phyloP scores from a whole-genome alignment of 92 coral and sea anemone genomes.

The Porites lobata region DNA sequence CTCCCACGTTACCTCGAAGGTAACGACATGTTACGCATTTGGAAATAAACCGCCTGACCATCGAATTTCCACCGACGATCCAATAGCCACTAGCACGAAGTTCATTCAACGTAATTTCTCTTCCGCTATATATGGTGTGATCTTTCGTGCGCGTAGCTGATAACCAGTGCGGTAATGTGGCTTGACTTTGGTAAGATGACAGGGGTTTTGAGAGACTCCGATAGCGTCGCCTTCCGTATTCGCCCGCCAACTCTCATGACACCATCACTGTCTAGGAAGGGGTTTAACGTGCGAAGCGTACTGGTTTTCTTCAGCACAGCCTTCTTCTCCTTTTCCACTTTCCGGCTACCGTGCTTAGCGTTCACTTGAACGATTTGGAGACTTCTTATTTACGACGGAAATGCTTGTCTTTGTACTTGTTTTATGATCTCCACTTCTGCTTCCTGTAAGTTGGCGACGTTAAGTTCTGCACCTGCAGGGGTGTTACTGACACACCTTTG shows the following conservation, averaged over 20 bases:
- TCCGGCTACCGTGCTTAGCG: constrained; percentile 37
- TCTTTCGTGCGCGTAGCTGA: constrained; percentile 56
- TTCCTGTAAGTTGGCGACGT: constrained; percentile 45
- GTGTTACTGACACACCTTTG: neutral
- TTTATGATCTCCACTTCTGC: constrained; percentile 61
- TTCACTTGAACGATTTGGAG: constrained; percentile 55
- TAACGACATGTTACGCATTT: constrained; percentile 64
- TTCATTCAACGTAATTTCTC: constrained; percentile 62
- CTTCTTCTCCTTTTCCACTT: constrained; percentile 59
- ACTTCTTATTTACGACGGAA: constrained; percentile 59
- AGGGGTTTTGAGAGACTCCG: constrained; percentile 42
- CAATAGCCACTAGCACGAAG: constrained; percentile 64
- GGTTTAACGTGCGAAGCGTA: constrained; percentile 50
- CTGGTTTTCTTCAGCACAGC: constrained; percentile 60
- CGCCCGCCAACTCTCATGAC: constrained; percentile 67
- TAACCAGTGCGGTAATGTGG: constrained; percentile 48
- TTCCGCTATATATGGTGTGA: constrained; percentile 66
- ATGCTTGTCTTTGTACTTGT: constrained; percentile 55
- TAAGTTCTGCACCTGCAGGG: constrained; percentile 27
- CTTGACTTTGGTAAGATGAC: constrained; percentile 65
- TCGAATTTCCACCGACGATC: constrained; percentile 59
- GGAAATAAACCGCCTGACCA: constrained; percentile 57
- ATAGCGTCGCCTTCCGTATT: constrained; percentile 50
- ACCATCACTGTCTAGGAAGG: constrained; percentile 58
- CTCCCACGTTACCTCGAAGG: constrained; percentile 59